These are phyloP conservation scores for Argyra leucocephala DNA, from an alignment of 2,888 invertebrate genomes.

Conservation along the genomic window DNA sequence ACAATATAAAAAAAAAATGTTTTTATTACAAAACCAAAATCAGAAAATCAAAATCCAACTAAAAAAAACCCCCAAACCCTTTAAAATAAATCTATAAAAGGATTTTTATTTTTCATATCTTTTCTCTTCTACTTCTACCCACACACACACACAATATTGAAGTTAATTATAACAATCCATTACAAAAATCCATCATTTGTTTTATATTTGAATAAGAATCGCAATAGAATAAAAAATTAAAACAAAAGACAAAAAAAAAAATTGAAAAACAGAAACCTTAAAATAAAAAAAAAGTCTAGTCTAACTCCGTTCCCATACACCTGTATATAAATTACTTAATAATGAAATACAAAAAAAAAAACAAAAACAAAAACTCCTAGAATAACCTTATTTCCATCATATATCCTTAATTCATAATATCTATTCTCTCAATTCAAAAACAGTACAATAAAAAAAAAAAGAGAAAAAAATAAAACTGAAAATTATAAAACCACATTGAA, in stretches of 20 bases:
- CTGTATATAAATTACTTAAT: too few species aligned
- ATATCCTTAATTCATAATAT: neutral
- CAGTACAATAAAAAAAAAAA: neutral
- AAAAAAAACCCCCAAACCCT: neutral
- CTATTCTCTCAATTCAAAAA: neutral
- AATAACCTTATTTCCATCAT: neutral
- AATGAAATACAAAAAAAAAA: neutral
- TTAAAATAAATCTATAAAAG: neutral
- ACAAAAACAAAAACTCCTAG: neutral
- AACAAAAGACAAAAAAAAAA: neutral
- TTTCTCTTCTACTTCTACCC: too few species aligned
- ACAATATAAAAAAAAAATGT: neutral
- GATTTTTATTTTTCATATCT: neutral
- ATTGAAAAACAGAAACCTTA: neutral
- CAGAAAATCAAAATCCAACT: neutral
- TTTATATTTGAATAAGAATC: too few species aligned
- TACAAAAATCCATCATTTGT: neutral
- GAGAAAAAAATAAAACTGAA: neutral
- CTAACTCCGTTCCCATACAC: neutral
- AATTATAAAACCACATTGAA: neutral
- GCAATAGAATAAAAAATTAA: neutral
- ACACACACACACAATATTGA: neutral
- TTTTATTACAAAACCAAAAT: neutral
- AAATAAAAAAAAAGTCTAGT: neutral
- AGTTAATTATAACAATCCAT: slow-evolving; percentile 3